phyloP scores from a whole-genome alignment of 2,888 invertebrate species.

The Diaprepes abbreviatus region DNA sequence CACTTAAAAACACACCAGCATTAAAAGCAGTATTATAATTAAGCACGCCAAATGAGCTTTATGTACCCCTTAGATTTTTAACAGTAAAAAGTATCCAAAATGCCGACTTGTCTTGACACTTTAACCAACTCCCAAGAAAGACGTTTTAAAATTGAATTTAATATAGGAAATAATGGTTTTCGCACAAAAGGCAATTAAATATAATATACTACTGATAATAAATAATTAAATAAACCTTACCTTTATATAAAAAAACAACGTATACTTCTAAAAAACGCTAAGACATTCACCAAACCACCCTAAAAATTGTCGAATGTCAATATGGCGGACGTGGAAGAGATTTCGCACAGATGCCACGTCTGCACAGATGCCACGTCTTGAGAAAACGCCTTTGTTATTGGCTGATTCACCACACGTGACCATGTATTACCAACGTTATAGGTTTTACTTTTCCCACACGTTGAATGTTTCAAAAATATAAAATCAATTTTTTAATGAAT shows the following conservation, averaged over 20 bases:
- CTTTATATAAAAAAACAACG: constrained; percentile 70
- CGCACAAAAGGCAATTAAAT: constrained; percentile 12
- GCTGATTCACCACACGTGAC: constrained; percentile 58
- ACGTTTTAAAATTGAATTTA: constrained; percentile 20
- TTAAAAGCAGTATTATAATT: background rate
- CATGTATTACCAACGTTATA: constrained; percentile 51
- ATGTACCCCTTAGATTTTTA: constrained; percentile 20
- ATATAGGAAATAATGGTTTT: constrained; percentile 8
- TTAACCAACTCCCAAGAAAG: constrained; percentile 69
- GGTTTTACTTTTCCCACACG: constrained; percentile 37
- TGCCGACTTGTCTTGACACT: constrained; percentile 72
- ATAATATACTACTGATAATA: background rate
- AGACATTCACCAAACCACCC: constrained; percentile 80
- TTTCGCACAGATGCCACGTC: constrained; percentile 86
- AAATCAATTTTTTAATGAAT: background rate
- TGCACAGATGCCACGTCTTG: constrained; percentile 87
- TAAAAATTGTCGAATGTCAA: constrained; percentile 83
- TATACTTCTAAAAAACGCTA: constrained; percentile 70
- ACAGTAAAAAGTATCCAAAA: constrained; percentile 57
- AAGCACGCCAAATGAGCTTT: background rate
- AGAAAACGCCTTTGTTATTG: constrained; percentile 61
- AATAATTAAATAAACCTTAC: constrained; percentile 65
- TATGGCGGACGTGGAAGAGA: constrained; percentile 87
- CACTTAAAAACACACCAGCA: background rate
- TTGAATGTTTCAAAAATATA: constrained; percentile 23